Evolutionary conservation across 1,140 invertebrate species (phyloP).

Genomic region (Goniozus legneri): DNA sequence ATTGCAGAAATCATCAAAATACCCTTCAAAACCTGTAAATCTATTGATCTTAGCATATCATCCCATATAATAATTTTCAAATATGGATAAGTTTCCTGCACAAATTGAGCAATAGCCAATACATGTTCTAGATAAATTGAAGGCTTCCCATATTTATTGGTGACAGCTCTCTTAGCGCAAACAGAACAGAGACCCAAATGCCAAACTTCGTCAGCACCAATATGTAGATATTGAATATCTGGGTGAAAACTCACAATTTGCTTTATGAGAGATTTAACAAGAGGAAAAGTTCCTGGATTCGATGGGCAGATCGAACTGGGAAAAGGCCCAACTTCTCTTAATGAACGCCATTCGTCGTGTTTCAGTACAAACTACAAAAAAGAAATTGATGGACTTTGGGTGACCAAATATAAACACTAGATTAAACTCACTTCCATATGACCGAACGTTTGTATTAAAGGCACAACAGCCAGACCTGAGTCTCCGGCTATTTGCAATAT

Average conservation of each 20-base stretch:
- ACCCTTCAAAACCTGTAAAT: constrained; percentile 61
- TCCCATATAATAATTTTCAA: constrained; percentile 88
- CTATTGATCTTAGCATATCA: constrained; percentile 83
- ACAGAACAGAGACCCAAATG: constrained; percentile 77
- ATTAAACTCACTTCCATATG: constrained; percentile 69
- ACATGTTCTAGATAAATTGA: constrained; percentile 72
- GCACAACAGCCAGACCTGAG: constrained; percentile 75
- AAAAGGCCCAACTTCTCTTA: constrained; percentile 74
- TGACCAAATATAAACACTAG: constrained; percentile 1
- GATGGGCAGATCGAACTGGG: constrained; percentile 83
- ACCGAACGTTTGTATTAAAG: constrained; percentile 93
- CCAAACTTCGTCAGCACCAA: constrained; percentile 80
- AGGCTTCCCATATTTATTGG: constrained; percentile 54
- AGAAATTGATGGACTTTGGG: constrained; percentile 8
- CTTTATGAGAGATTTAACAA: constrained; percentile 61
- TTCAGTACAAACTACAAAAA: constrained; percentile 73
- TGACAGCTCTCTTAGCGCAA: constrained; percentile 60
- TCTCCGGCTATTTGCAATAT: constrained; percentile 62
- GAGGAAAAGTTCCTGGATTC: constrained; percentile 57
- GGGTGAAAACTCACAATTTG: constrained; percentile 60
- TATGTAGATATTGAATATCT: constrained; percentile 69
- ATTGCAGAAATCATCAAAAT: constrained; percentile 20
- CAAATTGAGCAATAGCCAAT: constrained; percentile 58
- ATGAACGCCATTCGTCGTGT: constrained; percentile 67
- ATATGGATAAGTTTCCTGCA: constrained; percentile 62